Percentiles rank a stretch among this genome's conserved stretches.
Evolutionary conservation across 2,113 vertebrate genomes (phyloP).

Genomic region (Dolichallabes microphthalmus): DNA sequence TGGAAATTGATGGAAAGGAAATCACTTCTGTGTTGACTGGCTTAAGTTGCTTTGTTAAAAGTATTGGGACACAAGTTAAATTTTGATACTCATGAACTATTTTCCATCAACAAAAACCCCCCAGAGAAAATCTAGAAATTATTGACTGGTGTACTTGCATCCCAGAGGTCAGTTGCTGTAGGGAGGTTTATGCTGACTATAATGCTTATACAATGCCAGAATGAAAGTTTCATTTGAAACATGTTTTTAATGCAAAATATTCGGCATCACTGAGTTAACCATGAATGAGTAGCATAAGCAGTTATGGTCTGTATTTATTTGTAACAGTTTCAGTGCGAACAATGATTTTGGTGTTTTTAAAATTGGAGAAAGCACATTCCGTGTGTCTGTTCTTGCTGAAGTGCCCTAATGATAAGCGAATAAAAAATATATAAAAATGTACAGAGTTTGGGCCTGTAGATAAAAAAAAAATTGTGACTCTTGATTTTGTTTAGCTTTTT

Average conservation of each 20-base stretch:
- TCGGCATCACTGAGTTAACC: not conserved
- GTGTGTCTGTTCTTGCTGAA: constrained; percentile 10
- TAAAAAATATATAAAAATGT: constrained; percentile 12
- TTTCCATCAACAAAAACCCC: not conserved
- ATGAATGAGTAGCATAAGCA: not conserved
- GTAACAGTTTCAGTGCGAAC: not conserved
- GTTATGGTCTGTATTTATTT: not conserved
- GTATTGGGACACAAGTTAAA: constrained; percentile 15
- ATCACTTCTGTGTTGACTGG: constrained; percentile 3
- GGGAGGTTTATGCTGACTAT: not conserved
- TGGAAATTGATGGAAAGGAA: not conserved
- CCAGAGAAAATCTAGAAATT: not conserved
- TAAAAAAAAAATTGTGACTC: not conserved
- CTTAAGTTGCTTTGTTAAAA: constrained; percentile 10
- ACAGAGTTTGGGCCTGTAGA: not conserved
- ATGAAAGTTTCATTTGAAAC: not conserved
- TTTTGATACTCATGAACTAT: not conserved
- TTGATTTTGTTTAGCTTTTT: not conserved
- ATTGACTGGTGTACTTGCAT: not conserved
- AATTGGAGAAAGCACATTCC: constrained; percentile 1
- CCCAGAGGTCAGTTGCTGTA: not conserved
- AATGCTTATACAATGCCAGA: not conserved
- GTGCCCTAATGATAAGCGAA: constrained; percentile 7
- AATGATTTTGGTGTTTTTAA: not conserved
- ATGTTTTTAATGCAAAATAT: not conserved